Percentiles rank a stretch among this genome's conserved stretches.
Conservation (phyloP, 2,888 invertebrate species). For the Cotesia congregata region DNA sequence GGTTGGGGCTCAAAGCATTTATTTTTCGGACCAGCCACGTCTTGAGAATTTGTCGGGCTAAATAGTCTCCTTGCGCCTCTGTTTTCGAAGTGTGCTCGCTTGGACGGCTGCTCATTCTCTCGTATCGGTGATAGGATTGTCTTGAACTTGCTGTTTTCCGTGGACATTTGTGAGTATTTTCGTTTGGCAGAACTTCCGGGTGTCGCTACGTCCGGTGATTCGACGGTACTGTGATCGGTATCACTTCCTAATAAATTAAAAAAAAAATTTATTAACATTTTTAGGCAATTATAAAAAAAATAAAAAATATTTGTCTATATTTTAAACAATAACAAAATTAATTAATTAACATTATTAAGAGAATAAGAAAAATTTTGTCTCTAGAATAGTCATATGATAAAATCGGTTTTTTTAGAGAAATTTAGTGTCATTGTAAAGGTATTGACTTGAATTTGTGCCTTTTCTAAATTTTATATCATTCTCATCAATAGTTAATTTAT, state of each 20-base stretch:
- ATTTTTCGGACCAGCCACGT: constrained; percentile 47
- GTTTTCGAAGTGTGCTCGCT: constrained; percentile 69
- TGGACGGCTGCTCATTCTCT: constrained; percentile 63
- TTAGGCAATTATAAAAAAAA: background rate
- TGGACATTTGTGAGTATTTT: constrained; percentile 55
- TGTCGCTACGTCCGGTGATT: constrained; percentile 2
- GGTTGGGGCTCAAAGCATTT: constrained; percentile 60
- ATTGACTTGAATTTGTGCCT: too few relatives aligned
- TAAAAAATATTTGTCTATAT: background rate
- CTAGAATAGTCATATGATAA: too few relatives aligned
- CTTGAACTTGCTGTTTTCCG: constrained; percentile 55
- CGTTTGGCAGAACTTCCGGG: constrained; percentile 52
- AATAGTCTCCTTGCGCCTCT: constrained; percentile 72
- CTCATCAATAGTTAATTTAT: too few relatives aligned
- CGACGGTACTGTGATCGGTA: constrained; percentile 10
- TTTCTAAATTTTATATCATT: too few relatives aligned
- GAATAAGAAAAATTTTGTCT: too few relatives aligned
- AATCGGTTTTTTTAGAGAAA: too few relatives aligned
- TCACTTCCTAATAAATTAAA: constrained; percentile 1
- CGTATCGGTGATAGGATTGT: constrained; percentile 64
- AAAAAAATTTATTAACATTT: background rate
- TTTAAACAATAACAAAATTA: background rate
- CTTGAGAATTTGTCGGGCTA: constrained; percentile 61
- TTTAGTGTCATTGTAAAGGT: too few relatives aligned
- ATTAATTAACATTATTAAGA: background rate